Base-by-base conservation (phyloP, 2,888 invertebrate species). In the Polyploca ridens region DNA sequence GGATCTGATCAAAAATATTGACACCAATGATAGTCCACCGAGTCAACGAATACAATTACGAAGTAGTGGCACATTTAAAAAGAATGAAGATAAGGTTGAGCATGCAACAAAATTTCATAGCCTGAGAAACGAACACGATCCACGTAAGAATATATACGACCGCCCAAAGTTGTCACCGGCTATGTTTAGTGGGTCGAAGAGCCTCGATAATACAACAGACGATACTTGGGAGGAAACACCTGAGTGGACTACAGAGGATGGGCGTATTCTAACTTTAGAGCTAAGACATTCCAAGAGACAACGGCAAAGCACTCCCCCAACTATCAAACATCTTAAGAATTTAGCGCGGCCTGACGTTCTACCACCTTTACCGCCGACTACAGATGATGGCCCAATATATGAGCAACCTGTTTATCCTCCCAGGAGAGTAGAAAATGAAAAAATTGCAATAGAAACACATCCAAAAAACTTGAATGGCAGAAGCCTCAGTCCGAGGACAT, bases 241-340 rank as follows among this genome's bases (percentile, higher is more conserved):
- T 49, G 89, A 86, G 35, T 94, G 92, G 91, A 81, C 89, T 41
- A 88, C 90, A 57, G 94, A 95, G 69, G 95, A 95, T 82, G 96
- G 96, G 1, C 94, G 95, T 58, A 90, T 96, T 63, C 82, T 97
- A 33, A 97, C 97, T 0, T 90, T 97, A 62, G 97, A 97, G 79
- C 95, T 95, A 13, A 94, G 97, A 68, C 97, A 97, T 79, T 96
- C 96, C 3, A 96, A 96, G 67, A 91, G 97, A 57, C 97, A 97
- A 83, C 93, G 97, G 2, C 95, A 95, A 67, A 93, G 94, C 14
- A 94, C 94, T 10, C 94, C 94, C 27, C 93, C 95, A 0, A 93
- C 91, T 8, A 88, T 90, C 58, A 93, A 90, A 77, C 91, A 93
- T 67, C 68, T 89, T 3, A 91, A 94, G 68, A 93, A 87, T 73